Conservation (phyloP, 2,888 invertebrate genomes). For the Lomographa bimaculata region DNA sequence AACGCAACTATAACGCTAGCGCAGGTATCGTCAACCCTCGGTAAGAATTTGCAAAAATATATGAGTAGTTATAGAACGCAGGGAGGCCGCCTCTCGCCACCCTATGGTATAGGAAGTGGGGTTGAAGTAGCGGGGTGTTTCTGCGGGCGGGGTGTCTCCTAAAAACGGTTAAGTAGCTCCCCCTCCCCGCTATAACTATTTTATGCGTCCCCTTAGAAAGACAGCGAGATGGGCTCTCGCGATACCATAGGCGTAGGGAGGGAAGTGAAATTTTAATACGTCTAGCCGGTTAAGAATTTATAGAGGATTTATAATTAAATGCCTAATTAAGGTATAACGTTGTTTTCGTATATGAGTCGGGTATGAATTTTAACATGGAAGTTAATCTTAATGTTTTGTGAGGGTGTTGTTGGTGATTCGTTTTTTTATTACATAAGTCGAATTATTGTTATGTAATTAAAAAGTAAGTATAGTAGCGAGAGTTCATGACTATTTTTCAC, state of each 20-base stretch:
- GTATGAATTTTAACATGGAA: slow-evolving; percentile 59
- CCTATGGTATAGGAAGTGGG: slow-evolving; percentile 73
- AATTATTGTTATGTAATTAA: too few relatives aligned
- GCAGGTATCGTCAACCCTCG: slow-evolving; percentile 77
- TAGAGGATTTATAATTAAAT: slow-evolving; percentile 80
- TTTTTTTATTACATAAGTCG: too few relatives aligned
- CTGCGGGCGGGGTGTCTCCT: slow-evolving; percentile 80
- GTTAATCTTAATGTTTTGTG: slow-evolving; percentile 40
- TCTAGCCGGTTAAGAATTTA: slow-evolving; percentile 80
- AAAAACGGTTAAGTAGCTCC: slow-evolving; percentile 83
- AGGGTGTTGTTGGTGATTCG: slow-evolving; percentile 32
- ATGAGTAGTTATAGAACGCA: slow-evolving; percentile 71
- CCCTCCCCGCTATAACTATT: slow-evolving; percentile 81
- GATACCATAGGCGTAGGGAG: slow-evolving; percentile 69
- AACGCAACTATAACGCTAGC: slow-evolving; percentile 59
- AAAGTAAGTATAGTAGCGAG: too few relatives aligned
- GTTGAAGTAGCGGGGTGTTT: slow-evolving; percentile 72
- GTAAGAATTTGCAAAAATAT: slow-evolving; percentile 82
- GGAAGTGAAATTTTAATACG: slow-evolving; percentile 81
- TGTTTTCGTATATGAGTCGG: slow-evolving; percentile 57
- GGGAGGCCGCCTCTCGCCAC: slow-evolving; percentile 43
- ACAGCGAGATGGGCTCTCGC: slow-evolving; percentile 77
- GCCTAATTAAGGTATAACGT: slow-evolving; percentile 73
- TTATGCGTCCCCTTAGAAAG: slow-evolving; percentile 83
- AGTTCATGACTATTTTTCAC: too few relatives aligned